Evolutionary conservation across 1,140 invertebrate genomes (phyloP), one percentile per base, ranked within the genome.

Genomic region (Brachystomella parvula): DNA sequence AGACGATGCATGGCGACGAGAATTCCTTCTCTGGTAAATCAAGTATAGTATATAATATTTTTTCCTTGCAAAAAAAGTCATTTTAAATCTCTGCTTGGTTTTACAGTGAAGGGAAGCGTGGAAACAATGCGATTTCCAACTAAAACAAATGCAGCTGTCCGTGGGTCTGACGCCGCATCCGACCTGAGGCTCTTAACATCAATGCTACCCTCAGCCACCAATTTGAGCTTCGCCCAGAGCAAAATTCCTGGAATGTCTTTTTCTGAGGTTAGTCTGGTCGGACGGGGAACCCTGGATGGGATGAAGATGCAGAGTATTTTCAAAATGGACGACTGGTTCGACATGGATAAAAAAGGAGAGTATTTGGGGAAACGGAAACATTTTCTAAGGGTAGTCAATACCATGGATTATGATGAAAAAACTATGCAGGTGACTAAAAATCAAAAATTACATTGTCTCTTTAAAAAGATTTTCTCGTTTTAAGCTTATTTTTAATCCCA

Each of bases 401-500:
- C 65, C 1, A 1, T 66, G 0, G 44, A 60, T n/a, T 66, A 66
- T 26, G 65, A 66, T 28, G 65, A 66, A 31, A 66, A 61, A 30
- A 28, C 35, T 15, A 26, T 66, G 19, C 33, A 53, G 15, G 64
- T 65, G 24, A 31, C n/a, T n/a, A n/a, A 49, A 32, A n/a, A 59
- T 3, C 57, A 26, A 35, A 9, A 65, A 3, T 59, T 12, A n/a
- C n/a, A 61, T 61, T 39, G 17, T 12, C 19, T 47, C 30, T 59
- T 60, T 3, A 56, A 28, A 26, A 60, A 24, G 21, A 3, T 63
- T 29, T 28, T 59, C 3, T 21, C 33, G 21, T 33, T 21, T 44
- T 44, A 28, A 39, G 33, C 26, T 28, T 21, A 2, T 65, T 60
- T 44, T 28, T 21, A 2, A 29, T 66, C 61, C 1, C 33, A 63